Conservation (phyloP, 2,797 vertebrate species). For the Sebastes matsubarae region DNA sequence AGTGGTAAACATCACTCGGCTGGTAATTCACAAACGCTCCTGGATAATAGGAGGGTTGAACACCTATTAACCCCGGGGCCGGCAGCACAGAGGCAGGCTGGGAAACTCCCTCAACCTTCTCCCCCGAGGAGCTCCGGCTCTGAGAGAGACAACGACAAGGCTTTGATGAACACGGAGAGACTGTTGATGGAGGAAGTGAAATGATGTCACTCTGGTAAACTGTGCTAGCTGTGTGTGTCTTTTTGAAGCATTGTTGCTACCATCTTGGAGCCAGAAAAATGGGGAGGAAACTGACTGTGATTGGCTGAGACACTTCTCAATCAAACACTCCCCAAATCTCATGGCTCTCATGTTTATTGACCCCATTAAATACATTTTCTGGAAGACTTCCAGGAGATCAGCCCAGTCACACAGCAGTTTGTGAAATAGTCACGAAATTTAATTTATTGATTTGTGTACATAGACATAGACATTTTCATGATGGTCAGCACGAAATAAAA, state of each 20-base stretch:
- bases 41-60: conserved; percentile 95
- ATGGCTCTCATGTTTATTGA: background rate
- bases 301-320: background rate
- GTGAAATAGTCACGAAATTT: no score
- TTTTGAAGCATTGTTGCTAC: background rate
- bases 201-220: conserved; percentile 13
- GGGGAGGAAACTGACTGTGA: background rate
- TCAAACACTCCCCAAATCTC: background rate
- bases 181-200: conserved; percentile 17
- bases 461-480: no score
- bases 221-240: background rate
- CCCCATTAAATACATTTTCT: background rate
- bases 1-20: conserved; percentile 94
- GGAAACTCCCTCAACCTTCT: conserved; percentile 87
- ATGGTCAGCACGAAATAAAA: no score
- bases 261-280: background rate
- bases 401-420: no score
- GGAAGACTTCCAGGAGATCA: background rate
- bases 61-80: conserved; percentile 93
- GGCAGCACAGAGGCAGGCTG: conserved; percentile 89
- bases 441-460: no score
- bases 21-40: conserved; percentile 91
- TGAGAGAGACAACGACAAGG: background rate
- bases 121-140: background rate
- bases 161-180: conserved; percentile 25